These are phyloP conservation scores for Ceyx cyanopectus DNA, from an alignment of 2,113 vertebrate genomes.

Conservation along the genomic window DNA sequence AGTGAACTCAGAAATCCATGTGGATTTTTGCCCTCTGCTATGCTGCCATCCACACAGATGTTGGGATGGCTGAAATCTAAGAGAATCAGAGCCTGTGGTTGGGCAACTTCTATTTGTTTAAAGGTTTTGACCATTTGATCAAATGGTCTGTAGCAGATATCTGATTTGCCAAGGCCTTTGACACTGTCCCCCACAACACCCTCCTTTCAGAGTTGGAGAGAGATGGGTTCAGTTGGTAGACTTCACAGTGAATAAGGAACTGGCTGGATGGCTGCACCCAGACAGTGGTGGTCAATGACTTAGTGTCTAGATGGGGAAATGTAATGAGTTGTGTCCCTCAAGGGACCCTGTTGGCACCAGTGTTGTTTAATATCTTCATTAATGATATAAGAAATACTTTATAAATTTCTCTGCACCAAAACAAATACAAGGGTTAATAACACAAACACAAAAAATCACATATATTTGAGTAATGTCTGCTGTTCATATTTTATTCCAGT, in stretches of 20 bases:
- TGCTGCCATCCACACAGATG: not conserved
- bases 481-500: not conserved
- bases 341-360: too few species aligned
- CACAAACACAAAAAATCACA: rapidly evolving
- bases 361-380: too few species aligned
- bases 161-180: too few species aligned
- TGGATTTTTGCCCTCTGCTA: not conserved
- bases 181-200: too few species aligned
- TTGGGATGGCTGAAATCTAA: not conserved
- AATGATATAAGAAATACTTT: not conserved
- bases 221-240: too few species aligned
- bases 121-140: not conserved
- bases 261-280: too few species aligned
- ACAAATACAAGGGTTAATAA: not conserved
- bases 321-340: too few species aligned
- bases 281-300: too few species aligned
- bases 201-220: too few species aligned
- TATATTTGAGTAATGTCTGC: not conserved
- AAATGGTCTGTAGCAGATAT: not conserved
- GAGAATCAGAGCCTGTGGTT: not conserved
- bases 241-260: too few species aligned
- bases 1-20: not conserved
- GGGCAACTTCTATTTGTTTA: not conserved
- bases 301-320: too few species aligned
- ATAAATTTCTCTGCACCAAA: not conserved